Base-by-base conservation (phyloP, 2,797 vertebrate species). In the Taeniopygia guttata region DNA sequence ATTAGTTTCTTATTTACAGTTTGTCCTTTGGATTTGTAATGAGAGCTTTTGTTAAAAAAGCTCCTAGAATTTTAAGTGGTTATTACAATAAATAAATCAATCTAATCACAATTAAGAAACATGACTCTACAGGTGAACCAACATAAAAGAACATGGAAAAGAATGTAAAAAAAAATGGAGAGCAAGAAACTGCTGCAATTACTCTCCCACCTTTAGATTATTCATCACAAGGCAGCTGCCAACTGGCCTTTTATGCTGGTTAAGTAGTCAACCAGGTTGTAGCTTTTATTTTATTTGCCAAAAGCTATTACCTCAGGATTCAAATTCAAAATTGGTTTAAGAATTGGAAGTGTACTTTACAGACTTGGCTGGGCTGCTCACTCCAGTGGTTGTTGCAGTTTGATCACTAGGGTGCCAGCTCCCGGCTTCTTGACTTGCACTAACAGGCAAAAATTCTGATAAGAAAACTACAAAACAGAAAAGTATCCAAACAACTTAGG, bases 81-180 rank as follows among this genome's bases (percentile, higher is more conserved):
- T 85, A 75, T 56, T 59, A 8, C 34, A 70, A 63, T 45, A 90
- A 84, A 56, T 29, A 92, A 72, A 22, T 58, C 34, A 84, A 68
- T 45, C 45, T 52, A 87, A 72, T 17, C 23, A 38, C 23, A 45
- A 27, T 14, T 78, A 63, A 52, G 29, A 72, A 90, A 60, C 13
- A 68, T 63, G 13, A 38, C 30, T 78, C n/a, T 73, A 76, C 63
- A 87, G 62, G 40, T 34, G 34, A 29, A 66, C 10, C 11, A 84
- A 48, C 2, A 42, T 43, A 63, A 77, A 87, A 55, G 36, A 38
- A 38, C 36, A 38, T 72, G 38, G 9, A n/a, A 84, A 73, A 73
- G 7, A 64, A 48, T 2, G 0, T 55, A 3, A 34, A 29, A n/a
- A 38, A 49, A 40, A 38, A 21, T 4, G 0, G 59, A 84, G 49